These are phyloP conservation scores for Acropora tenuis DNA, from an alignment of 64 coral and sea anemone species.

Conservation along the genomic window DNA sequence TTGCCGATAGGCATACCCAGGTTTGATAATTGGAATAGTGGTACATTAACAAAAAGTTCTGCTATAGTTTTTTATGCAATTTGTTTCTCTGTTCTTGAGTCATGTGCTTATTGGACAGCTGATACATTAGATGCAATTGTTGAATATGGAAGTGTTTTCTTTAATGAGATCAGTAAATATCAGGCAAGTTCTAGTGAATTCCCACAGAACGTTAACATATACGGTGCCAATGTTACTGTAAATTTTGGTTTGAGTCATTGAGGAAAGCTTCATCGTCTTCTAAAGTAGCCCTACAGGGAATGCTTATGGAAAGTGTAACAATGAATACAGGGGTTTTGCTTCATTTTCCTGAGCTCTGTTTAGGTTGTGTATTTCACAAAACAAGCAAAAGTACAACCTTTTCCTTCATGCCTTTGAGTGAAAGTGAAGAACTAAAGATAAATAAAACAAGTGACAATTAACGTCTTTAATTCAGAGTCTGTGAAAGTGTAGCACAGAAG, in stretches of 20 bases:
- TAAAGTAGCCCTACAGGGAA: neutral
- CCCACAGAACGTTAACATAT: neutral
- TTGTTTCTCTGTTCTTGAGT: constrained; percentile 21
- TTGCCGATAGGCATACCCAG: neutral
- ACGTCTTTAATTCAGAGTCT: neutral
- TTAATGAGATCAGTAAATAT: neutral
- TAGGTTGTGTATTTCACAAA: constrained; percentile 23
- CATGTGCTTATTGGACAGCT: constrained; percentile 21
- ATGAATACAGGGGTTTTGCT: constrained; percentile 33
- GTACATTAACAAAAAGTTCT: constrained; percentile 12
- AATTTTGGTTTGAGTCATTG: neutral
- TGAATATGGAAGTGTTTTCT: constrained; percentile 10
- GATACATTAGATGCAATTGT: constrained; percentile 10
- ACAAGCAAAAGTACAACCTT: neutral
- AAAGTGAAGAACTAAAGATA: constrained; percentile 4
- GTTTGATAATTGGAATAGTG: neutral
- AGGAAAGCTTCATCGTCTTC: constrained; percentile 4
- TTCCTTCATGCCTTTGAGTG: constrained; percentile 37
- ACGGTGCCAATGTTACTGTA: constrained; percentile 19
- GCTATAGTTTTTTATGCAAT: constrained; percentile 22
- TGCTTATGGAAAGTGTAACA: neutral
- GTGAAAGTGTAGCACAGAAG: constrained; percentile 1
- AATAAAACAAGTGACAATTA: neutral
- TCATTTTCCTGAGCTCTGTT: neutral
- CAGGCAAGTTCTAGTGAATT: neutral